Base-by-base conservation (phyloP, 2,113 vertebrate genomes). In the Platichthys stellatus region DNA sequence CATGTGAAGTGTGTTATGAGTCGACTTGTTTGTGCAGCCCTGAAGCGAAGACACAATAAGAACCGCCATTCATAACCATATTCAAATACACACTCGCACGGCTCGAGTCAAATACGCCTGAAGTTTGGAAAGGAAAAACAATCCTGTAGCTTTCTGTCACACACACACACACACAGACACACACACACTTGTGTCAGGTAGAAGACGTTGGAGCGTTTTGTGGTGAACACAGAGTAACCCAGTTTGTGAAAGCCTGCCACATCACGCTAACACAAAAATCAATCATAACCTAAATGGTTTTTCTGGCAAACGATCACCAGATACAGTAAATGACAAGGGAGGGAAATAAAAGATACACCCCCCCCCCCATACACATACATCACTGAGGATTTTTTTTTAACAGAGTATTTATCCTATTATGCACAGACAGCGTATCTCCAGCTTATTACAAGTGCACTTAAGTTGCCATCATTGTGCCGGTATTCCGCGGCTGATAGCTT, bases 401-500 rank as follows among this genome's bases (percentile, higher is more conserved):
- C 4, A 0, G 13, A 49, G 12, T 21, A 65, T 62, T 51, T 18
- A 69, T 80, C 63, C 0, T 38, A 62, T 88, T 76, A 85, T 9
- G 47, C 7, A 12, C 21, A 18, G 38, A 54, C 47, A 57, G 35
- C 49, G 69, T 20, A 60, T 26, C 45, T 77, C 59, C 63, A 49
- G 9, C 40, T 38, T 43, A 63, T 76, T 65, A 64, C 64, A n/a
- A 40, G 45, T 61, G 68, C 80, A 82, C 80, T 86, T 76, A 43
- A 38, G 58, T 38, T 56, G 60, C 82, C 72, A 77, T 88, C 69
- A 85, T 53, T 51, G 69, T 9, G 57, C 80, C 63, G 58, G 54
- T 83, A 69, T 81, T 74, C 58, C 72, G 13, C 76, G 45, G 68
- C 62, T 23, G 57, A 59, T 21, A 4, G 1, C 56, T 10, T 58